Evolutionary conservation across 2,113 vertebrate genomes (phyloP).

Genomic region (Lycocorax pyrrhopterus): DNA sequence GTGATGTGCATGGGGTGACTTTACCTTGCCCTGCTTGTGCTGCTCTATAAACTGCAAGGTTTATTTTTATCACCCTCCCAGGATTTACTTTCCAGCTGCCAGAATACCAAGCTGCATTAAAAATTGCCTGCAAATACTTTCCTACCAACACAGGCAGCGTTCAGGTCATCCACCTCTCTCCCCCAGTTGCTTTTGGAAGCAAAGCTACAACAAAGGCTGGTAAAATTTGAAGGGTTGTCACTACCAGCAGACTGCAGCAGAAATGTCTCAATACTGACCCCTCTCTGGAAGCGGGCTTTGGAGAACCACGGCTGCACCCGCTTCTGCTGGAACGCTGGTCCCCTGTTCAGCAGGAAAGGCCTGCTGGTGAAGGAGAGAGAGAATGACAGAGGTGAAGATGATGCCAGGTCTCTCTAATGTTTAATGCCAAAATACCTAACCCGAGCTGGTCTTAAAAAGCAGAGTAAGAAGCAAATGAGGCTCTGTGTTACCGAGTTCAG

Average conservation of each 20-base stretch:
- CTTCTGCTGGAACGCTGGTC: slow-evolving; percentile 42
- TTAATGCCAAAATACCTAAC: not conserved
- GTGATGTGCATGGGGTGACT: not conserved
- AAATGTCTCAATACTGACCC: slow-evolving; percentile 37
- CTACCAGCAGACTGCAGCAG: not conserved
- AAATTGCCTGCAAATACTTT: not conserved
- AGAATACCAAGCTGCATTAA: not conserved
- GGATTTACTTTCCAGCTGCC: not conserved
- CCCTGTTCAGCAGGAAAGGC: slow-evolving; percentile 22
- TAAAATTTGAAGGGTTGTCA: not conserved
- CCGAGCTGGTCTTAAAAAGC: not conserved
- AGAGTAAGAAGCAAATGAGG: not conserved
- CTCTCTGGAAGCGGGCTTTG: slow-evolving; percentile 32
- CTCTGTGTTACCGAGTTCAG: not conserved
- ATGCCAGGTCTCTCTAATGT: not conserved
- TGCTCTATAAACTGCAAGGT: not conserved
- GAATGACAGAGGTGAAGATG: not conserved
- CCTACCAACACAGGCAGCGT: not conserved
- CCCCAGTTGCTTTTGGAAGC: not conserved
- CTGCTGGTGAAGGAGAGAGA: not conserved
- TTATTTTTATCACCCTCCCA: not conserved
- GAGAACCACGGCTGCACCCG: not conserved
- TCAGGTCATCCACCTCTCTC: not conserved
- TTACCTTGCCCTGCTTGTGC: not conserved
- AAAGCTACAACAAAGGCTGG: not conserved